Evolutionary conservation across 37 sponge, comb jelly and placozoan species (phyloP).

Genomic region (Spongilla lacustris): DNA sequence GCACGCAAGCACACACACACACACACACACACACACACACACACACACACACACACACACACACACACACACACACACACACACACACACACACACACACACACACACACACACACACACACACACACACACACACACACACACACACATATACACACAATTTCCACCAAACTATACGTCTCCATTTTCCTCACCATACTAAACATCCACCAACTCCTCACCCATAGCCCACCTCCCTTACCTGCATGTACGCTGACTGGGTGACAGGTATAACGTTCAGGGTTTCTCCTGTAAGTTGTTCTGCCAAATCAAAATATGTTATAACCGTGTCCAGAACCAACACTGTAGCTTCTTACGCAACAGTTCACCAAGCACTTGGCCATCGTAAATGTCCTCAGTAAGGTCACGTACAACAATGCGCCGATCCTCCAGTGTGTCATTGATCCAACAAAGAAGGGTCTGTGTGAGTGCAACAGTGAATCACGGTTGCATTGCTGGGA

Average conservation of each 20-base stretch:
- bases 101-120: too few species aligned
- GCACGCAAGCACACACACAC: not conserved
- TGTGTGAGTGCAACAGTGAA: conserved; percentile 5
- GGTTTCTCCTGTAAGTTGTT: conserved; percentile 23
- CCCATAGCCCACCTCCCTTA: not conserved
- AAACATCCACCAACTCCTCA: not conserved
- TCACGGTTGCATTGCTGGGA: not conserved
- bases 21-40: not conserved
- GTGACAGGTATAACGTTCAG: conserved; percentile 45
- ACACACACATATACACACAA: too few species aligned
- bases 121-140: too few species aligned
- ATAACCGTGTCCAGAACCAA: not conserved
- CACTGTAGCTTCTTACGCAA: conserved; percentile 59
- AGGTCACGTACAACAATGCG: conserved; percentile 86
- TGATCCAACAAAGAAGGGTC: conserved; percentile 87
- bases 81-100: too few species aligned
- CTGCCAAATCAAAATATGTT: not conserved
- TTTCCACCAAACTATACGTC: too few species aligned
- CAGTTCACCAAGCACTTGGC: conserved; percentile 90
- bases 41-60: not conserved
- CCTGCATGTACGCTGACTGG: conserved; percentile 61
- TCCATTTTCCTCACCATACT: not conserved
- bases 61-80: not conserved
- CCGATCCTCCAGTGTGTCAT: conserved; percentile 88
- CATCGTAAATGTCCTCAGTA: conserved; percentile 93